A percentile compares a stretch with the other conserved stretches of the same genome.
Conservation (phyloP, 2,888 invertebrate species). For the Ephialtes manifestator region DNA sequence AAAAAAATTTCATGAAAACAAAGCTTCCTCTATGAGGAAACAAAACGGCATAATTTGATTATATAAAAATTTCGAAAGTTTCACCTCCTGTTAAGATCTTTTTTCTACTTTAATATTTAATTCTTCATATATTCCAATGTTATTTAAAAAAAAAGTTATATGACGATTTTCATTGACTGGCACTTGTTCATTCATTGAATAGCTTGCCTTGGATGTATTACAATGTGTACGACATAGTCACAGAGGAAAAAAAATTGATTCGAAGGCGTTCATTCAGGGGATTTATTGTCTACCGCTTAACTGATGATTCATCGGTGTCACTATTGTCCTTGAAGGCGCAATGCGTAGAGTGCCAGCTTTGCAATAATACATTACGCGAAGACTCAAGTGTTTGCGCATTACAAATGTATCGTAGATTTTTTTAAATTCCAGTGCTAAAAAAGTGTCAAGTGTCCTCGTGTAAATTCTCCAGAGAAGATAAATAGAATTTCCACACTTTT, state of each 20-base stretch:
- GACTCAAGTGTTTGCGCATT: constrained; percentile 6
- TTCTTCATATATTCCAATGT: not conserved
- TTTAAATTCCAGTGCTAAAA: not conserved
- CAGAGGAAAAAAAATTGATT: not conserved
- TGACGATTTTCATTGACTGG: not conserved
- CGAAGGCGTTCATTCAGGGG: not conserved
- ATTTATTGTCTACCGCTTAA: constrained; percentile 5
- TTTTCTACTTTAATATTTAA: too few relatives aligned
- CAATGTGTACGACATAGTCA: not conserved
- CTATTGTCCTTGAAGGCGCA: not conserved
- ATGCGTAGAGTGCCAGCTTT: not conserved
- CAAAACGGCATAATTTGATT: too few relatives aligned
- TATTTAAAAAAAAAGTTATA: not conserved
- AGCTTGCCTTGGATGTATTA: not conserved
- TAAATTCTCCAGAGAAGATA: not conserved
- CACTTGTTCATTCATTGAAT: not conserved
- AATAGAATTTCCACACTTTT: not conserved
- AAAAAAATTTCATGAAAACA: too few relatives aligned
- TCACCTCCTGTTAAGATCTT: too few relatives aligned
- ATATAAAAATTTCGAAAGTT: too few relatives aligned
- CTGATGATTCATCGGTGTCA: not conserved
- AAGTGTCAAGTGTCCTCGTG: not conserved
- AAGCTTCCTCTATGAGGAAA: too few relatives aligned
- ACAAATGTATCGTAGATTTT: not conserved
- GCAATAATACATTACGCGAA: not conserved